These are phyloP conservation scores for Leptopilina boulardi DNA, from an alignment of 1,140 invertebrate species.

Conservation along the genomic window DNA sequence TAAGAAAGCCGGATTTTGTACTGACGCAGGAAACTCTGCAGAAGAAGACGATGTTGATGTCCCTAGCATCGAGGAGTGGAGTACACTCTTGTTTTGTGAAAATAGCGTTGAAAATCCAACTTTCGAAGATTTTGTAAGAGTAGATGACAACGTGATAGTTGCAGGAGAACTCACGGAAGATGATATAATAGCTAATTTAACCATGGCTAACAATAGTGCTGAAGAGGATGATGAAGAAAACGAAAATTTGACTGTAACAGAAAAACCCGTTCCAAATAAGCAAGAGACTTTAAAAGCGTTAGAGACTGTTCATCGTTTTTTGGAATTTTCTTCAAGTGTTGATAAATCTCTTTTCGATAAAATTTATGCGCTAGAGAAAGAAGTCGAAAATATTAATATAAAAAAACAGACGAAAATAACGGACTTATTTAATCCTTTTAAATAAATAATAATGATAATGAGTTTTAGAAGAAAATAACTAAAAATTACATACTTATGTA, in stretches of 20 bases:
- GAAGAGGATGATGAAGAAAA: slow-evolving; percentile 38
- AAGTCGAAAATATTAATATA: neutral
- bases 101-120: slow-evolving; percentile 34
- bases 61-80: slow-evolving; percentile 52
- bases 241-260: slow-evolving; percentile 34
- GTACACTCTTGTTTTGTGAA: slow-evolving; percentile 41
- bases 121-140: slow-evolving; percentile 44
- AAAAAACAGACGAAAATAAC: slow-evolving; percentile 20
- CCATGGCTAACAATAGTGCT: slow-evolving; percentile 39
- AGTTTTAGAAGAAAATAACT: too few relatives aligned
- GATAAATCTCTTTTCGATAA: slow-evolving; percentile 44
- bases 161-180: slow-evolving; percentile 43
- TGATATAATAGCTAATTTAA: slow-evolving; percentile 40
- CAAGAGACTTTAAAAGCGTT: slow-evolving; percentile 44
- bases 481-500: too few relatives aligned
- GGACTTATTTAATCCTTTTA: slow-evolving; percentile 5
- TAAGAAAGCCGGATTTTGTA: slow-evolving; percentile 49
- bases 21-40: slow-evolving; percentile 38
- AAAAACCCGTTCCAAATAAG: slow-evolving; percentile 40
- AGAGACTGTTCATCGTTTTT: too few relatives aligned
- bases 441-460: neutral
- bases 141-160: slow-evolving; percentile 44
- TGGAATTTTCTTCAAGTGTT: slow-evolving; percentile 38
- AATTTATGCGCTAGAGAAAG: slow-evolving; percentile 43
- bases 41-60: slow-evolving; percentile 48